Percentiles rank a stretch among this genome's conserved stretches.
These are phyloP conservation scores for Larimichthys polyactis DNA, from an alignment of 2,113 vertebrate genomes.

Conservation along the genomic window DNA sequence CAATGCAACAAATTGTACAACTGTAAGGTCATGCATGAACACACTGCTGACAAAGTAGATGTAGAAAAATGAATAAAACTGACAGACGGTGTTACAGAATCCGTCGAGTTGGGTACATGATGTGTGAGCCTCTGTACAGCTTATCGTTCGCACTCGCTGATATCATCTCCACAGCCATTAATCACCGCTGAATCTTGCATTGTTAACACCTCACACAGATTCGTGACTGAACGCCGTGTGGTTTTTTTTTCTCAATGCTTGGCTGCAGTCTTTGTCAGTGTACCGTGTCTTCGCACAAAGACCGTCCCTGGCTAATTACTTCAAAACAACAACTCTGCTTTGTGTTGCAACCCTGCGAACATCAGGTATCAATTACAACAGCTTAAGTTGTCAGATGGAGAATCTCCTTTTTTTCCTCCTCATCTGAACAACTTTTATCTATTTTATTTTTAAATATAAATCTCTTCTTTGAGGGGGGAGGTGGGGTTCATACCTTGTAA, in stretches of 20 bases:
- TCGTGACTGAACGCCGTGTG: constrained; percentile 43
- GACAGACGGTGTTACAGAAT: background rate
- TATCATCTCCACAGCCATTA: background rate
- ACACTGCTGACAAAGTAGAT: background rate
- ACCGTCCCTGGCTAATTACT: background rate
- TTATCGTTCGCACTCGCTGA: background rate
- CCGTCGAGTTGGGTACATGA: background rate
- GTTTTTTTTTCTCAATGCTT: constrained; percentile 46
- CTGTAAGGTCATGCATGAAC: background rate
- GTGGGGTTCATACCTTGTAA: too few species aligned
- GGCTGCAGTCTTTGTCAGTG: constrained; percentile 8
- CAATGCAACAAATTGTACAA: background rate
- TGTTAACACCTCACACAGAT: background rate
- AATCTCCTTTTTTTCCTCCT: background rate
- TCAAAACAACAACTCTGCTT: background rate
- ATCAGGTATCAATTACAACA: background rate
- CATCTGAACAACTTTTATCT: background rate
- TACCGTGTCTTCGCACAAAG: constrained; percentile 2
- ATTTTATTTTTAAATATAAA: too few species aligned
- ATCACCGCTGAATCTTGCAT: background rate
- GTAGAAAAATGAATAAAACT: too few species aligned
- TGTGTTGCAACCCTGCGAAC: background rate
- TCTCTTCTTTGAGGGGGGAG: too few species aligned
- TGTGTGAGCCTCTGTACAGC: background rate
- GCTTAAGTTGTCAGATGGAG: background rate